Percentiles rank a stretch among this genome's conserved stretches.
Evolutionary conservation across 2,797 vertebrate genomes (phyloP).

Genomic region (Lithobates sylvaticus): DNA sequence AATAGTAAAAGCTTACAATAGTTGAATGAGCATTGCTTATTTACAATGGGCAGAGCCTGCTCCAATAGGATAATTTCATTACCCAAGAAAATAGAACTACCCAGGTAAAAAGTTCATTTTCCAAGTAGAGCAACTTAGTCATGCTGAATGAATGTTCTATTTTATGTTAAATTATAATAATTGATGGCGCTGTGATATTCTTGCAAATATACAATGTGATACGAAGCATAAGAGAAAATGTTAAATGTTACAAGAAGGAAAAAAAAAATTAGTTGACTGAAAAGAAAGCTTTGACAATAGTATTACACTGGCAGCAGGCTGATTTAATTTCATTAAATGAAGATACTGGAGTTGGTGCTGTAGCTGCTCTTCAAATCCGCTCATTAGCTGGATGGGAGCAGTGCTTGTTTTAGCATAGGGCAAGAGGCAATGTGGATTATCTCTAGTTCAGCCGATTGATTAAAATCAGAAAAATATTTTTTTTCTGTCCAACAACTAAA

Average conservation of each 20-base stretch:
- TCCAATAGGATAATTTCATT: slow-evolving; percentile 80
- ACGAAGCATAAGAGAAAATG: slow-evolving; percentile 8
- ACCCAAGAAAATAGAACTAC: slow-evolving; percentile 74
- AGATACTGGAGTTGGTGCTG: slow-evolving; percentile 30
- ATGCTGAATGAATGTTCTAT: slow-evolving; percentile 60
- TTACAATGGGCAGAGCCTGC: slow-evolving; percentile 78
- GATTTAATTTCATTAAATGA: slow-evolving; percentile 52
- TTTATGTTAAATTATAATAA: slow-evolving; percentile 45
- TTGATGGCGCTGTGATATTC: slow-evolving; percentile 15
- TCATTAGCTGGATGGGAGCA: slow-evolving; percentile 22
- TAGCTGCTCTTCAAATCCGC: slow-evolving; percentile 24
- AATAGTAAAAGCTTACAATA: slow-evolving; percentile 81
- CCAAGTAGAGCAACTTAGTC: slow-evolving; percentile 78
- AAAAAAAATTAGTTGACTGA: slow-evolving; percentile 14
- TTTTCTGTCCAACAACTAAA: background rate
- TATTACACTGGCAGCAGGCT: slow-evolving; percentile 37
- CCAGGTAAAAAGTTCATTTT: slow-evolving; percentile 78
- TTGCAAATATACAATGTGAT: slow-evolving; percentile 34
- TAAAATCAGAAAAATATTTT: background rate
- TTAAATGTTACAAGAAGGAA: background rate
- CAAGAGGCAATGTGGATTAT: background rate
- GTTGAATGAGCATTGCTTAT: slow-evolving; percentile 82
- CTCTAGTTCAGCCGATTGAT: slow-evolving; percentile 9
- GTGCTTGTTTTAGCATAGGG: slow-evolving; percentile 6
- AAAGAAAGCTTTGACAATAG: slow-evolving; percentile 21